Evolutionary conservation across 1,140 invertebrate genomes (phyloP).

Genomic region (Acyrthosiphon pisum): DNA sequence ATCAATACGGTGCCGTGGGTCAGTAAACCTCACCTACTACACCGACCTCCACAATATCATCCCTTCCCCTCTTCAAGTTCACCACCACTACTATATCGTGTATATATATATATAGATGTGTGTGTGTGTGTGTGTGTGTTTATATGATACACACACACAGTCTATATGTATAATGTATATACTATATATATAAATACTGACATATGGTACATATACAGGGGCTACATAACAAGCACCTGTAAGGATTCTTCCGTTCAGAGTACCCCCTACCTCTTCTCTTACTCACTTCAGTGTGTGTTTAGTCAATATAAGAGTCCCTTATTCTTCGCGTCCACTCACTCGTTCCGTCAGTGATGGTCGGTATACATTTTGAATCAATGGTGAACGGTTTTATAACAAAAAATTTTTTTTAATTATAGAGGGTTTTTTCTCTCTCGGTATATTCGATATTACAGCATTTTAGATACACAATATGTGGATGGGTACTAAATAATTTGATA

Average conservation of each 20-base stretch:
- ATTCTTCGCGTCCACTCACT: neutral
- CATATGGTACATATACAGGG: neutral
- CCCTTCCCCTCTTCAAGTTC: neutral
- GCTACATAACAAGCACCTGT: conserved; percentile 54
- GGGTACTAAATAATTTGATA: neutral
- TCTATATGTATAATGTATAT: neutral
- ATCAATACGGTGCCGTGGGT: conserved; percentile 57
- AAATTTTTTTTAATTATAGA: neutral
- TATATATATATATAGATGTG: neutral
- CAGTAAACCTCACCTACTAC: conserved; percentile 50
- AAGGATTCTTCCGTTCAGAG: conserved; percentile 44
- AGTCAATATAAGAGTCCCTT: conserved; percentile 14
- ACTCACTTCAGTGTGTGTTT: conserved; percentile 12
- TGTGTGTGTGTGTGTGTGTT: neutral
- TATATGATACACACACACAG: neutral
- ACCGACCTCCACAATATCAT: neutral
- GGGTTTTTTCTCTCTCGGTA: neutral
- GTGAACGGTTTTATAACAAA: neutral
- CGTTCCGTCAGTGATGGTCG: neutral
- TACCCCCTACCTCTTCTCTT: neutral
- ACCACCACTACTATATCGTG: neutral
- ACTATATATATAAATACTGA: neutral
- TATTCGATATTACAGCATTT: neutral
- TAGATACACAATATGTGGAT: neutral
- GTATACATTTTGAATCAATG: neutral